Evolutionary conservation across 2,797 vertebrate genomes (phyloP).

Genomic region (Kryptopterus vitreolus): DNA sequence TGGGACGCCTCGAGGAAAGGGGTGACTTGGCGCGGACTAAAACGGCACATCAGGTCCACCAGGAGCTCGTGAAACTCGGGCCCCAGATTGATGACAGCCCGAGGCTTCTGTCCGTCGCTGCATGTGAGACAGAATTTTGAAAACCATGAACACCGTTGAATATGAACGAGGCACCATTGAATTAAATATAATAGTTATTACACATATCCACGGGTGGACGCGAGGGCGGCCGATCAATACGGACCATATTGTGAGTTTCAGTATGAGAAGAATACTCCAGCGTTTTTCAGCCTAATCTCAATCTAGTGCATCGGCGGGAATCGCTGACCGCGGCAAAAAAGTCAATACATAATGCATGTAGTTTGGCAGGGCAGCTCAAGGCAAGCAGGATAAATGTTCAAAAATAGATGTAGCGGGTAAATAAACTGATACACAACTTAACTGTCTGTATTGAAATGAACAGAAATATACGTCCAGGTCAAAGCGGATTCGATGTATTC

Average conservation of each 20-base stretch:
- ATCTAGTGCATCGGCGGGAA: background rate
- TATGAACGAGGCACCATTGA: slow-evolving; percentile 4
- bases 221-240: background rate
- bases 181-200: background rate
- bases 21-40: slow-evolving; percentile 78
- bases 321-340: background rate
- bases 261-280: background rate
- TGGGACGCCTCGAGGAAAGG: slow-evolving; percentile 83
- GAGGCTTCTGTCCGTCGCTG: slow-evolving; percentile 80
- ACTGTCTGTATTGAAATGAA: too few species aligned
- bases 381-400: too few species aligned
- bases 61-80: slow-evolving; percentile 82
- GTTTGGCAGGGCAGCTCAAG: too few species aligned
- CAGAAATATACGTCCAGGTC: too few species aligned
- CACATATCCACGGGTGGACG: background rate
- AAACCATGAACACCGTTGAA: background rate
- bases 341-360: too few species aligned
- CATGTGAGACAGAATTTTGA: slow-evolving; percentile 30
- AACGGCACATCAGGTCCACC: slow-evolving; percentile 84
- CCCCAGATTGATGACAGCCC: slow-evolving; percentile 69
- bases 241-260: background rate
- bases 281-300: background rate
- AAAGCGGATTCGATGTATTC: too few species aligned
- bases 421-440: too few species aligned
- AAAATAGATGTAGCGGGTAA: too few species aligned